A percentile compares a stretch with the other conserved stretches of the same genome.
phyloP scores from a whole-genome alignment of 2,113 vertebrate species.

The Actinemys pallida region DNA sequence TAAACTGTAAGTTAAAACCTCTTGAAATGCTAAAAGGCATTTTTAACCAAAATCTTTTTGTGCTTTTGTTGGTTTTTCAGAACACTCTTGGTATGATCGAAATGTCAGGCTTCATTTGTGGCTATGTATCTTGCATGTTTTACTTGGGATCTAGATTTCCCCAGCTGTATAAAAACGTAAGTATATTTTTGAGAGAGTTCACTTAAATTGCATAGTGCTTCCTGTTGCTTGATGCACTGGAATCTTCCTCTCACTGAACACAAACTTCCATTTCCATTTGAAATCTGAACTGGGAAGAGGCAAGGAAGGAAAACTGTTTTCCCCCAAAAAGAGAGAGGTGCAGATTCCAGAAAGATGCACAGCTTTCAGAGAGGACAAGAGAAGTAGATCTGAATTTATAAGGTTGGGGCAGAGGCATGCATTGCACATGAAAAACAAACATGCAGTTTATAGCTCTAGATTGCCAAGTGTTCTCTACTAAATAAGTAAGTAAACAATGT shows the following conservation, averaged over 20 bases:
- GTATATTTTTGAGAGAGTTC: slow-evolving; percentile 36
- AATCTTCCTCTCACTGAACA: background rate
- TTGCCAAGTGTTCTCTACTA: background rate
- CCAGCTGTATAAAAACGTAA: slow-evolving; percentile 82
- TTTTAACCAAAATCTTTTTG: slow-evolving; percentile 31
- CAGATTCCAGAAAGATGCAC: background rate
- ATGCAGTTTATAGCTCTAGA: background rate
- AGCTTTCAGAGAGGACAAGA: background rate
- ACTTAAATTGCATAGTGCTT: background rate
- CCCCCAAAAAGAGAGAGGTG: background rate
- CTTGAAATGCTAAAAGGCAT: background rate
- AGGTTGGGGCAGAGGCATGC: background rate
- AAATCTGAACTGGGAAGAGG: background rate
- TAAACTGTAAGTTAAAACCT: background rate
- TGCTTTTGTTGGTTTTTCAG: slow-evolving; percentile 58
- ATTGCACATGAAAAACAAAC: background rate
- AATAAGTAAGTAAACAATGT: background rate
- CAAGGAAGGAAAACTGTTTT: accelerated
- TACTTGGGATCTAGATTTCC: slow-evolving; percentile 82
- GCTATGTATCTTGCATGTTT: slow-evolving; percentile 77
- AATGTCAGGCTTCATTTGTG: slow-evolving; percentile 82
- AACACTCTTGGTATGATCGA: slow-evolving; percentile 65
- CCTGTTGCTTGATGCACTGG: background rate
- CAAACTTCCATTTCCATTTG: background rate
- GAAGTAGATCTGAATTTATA: background rate